Percentiles rank a stretch among this genome's conserved stretches.
Conservation (phyloP, 1,140 invertebrate species). For the Drosophila erecta region DNA sequence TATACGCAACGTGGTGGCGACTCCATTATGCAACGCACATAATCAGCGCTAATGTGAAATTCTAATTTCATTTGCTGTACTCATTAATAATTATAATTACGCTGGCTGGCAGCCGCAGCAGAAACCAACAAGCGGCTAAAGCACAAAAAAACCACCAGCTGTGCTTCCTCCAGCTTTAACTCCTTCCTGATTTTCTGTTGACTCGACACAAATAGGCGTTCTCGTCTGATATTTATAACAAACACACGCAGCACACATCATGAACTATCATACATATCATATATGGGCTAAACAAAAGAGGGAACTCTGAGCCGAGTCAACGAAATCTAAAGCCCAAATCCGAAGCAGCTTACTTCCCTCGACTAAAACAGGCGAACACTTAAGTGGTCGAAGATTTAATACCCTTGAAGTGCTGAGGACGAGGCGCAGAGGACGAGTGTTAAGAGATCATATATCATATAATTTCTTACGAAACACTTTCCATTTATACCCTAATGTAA, state of each 20-base stretch:
- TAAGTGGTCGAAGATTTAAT: constrained; percentile 1
- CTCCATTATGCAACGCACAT: constrained; percentile 66
- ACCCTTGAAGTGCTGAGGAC: neutral
- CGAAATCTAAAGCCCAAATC: constrained; percentile 72
- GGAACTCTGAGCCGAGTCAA: constrained; percentile 65
- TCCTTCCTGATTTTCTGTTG: constrained; percentile 48
- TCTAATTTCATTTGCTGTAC: constrained; percentile 66
- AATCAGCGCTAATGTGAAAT: constrained; percentile 65
- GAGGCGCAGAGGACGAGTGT: no score
- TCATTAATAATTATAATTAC: constrained; percentile 78
- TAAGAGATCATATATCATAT: no score
- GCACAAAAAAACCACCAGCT: constrained; percentile 22
- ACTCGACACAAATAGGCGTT: constrained; percentile 53
- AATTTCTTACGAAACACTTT: no score
- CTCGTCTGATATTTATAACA: constrained; percentile 70
- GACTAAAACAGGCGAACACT: neutral
- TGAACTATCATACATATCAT: constrained; percentile 26
- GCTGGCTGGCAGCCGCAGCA: constrained; percentile 21
- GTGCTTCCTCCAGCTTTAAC: constrained; percentile 14
- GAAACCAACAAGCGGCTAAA: constrained; percentile 3
- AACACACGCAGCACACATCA: constrained; percentile 37
- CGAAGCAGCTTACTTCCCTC: constrained; percentile 51
- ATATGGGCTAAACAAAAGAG: constrained; percentile 64
- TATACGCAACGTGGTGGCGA: constrained; percentile 51
- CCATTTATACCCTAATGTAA: no score